phyloP scores from a whole-genome alignment of 35 echinoderm and acorn worm genomes.

The Heliocidaris erythrogramma region DNA sequence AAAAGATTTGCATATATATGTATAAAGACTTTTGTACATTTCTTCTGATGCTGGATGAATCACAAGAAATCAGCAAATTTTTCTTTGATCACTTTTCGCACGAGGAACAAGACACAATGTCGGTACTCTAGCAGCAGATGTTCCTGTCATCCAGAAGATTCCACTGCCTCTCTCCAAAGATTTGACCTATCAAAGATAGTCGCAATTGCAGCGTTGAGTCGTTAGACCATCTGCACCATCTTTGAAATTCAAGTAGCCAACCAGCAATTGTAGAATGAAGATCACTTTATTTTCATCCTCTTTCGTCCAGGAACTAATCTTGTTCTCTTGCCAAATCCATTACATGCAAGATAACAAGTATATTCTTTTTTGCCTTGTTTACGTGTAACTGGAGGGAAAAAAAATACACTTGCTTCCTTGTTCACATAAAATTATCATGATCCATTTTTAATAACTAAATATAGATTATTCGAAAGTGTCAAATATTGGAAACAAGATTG shows the following conservation, averaged over 20 bases:
- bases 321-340: no score
- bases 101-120: neutral
- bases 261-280: no score
- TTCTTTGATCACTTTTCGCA: neutral
- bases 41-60: neutral
- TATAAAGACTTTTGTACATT: conserved; percentile 14
- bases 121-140: neutral
- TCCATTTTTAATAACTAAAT: neutral
- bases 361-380: no score
- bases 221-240: no score
- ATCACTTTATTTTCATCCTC: no score
- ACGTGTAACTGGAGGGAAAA: no score
- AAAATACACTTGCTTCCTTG: neutral
- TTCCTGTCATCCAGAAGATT: neutral
- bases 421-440: neutral
- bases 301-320: no score
- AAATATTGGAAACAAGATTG: neutral
- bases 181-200: neutral
- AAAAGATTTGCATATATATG: conserved; percentile 19
- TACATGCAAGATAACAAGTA: no score
- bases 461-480: neutral
- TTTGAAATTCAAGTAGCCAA: no score
- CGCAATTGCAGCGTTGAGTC: no score
- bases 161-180: neutral
- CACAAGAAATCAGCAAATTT: neutral